These are phyloP conservation scores for Saxidomus purpurata DNA, from an alignment of 1,140 invertebrate species.

Conservation along the genomic window DNA sequence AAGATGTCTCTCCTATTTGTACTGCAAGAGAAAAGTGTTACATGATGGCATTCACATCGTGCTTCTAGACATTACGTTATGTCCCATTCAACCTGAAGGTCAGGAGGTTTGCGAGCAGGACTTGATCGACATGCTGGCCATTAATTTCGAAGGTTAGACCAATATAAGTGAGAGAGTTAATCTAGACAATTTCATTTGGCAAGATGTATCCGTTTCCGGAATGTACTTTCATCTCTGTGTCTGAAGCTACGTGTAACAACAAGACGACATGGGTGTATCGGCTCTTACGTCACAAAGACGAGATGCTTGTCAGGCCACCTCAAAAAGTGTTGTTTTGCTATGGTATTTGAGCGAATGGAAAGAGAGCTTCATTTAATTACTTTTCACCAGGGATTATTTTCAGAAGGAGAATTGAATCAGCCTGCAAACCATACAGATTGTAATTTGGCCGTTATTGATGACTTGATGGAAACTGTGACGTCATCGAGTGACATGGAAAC, in stretches of 20 bases:
- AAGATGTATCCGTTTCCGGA: conserved; percentile 61
- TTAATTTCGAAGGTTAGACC: background rate
- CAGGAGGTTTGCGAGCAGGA: no score
- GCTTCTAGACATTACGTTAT: conserved; percentile 14
- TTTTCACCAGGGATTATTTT: conserved; percentile 29
- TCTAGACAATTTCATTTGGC: no score
- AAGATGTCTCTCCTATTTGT: conserved; percentile 19
- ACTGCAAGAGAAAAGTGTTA: conserved; percentile 36
- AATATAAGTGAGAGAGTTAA: no score
- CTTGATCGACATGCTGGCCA: conserved; percentile 10
- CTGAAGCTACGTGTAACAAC: conserved; percentile 41
- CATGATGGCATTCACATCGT: conserved; percentile 32
- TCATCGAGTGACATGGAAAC: conserved; percentile 41
- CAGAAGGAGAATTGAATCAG: background rate
- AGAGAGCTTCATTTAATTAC: conserved; percentile 16
- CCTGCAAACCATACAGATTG: background rate
- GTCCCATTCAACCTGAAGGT: background rate
- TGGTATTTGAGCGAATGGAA: conserved; percentile 53
- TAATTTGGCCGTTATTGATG: conserved; percentile 39
- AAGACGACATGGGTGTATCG: conserved; percentile 37
- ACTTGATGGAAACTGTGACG: conserved; percentile 47
- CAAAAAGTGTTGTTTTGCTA: conserved; percentile 56
- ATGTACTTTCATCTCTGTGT: conserved; percentile 40
- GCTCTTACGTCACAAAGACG: conserved; percentile 43
- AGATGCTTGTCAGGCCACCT: conserved; percentile 35